Evolutionary conservation across 1,140 invertebrate genomes (phyloP).

Genomic region (Sipha flava): DNA sequence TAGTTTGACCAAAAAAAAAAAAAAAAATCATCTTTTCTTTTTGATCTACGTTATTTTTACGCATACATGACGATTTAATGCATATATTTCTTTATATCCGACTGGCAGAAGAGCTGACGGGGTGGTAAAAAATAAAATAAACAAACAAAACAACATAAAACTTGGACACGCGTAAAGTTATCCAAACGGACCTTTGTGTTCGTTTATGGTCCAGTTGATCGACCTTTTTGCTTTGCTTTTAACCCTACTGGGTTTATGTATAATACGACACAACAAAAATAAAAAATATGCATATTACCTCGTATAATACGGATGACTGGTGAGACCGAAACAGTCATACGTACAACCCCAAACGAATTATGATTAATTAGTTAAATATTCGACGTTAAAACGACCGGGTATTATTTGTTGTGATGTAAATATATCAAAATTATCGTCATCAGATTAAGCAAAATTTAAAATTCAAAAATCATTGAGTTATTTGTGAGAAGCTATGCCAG

Average conservation of each 20-base stretch:
- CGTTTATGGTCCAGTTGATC: slow-evolving; percentile 28
- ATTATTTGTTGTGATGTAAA: too few species aligned
- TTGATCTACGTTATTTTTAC: slow-evolving; percentile 8
- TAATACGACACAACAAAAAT: background rate
- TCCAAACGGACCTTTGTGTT: slow-evolving; percentile 25
- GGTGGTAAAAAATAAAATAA: background rate
- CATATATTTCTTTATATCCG: background rate
- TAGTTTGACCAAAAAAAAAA: background rate
- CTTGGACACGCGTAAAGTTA: slow-evolving; percentile 23
- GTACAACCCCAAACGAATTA: background rate
- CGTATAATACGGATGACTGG: background rate
- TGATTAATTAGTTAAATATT: background rate
- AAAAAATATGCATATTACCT: background rate
- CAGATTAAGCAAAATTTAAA: too few species aligned
- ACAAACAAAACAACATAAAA: slow-evolving; percentile 22
- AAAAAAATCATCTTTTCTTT: background rate
- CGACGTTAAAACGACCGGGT: background rate
- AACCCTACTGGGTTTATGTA: background rate
- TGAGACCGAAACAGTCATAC: background rate
- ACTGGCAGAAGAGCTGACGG: slow-evolving; percentile 21
- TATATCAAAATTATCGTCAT: too few species aligned
- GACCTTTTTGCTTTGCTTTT: slow-evolving; percentile 26
- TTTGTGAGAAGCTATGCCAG: too few species aligned
- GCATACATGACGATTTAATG: background rate
- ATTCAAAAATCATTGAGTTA: too few species aligned